Percentiles rank a stretch among this genome's conserved stretches.
These are phyloP conservation scores for Tenualosa ilisha DNA, from an alignment of 2,797 vertebrate species.

Conservation along the genomic window DNA sequence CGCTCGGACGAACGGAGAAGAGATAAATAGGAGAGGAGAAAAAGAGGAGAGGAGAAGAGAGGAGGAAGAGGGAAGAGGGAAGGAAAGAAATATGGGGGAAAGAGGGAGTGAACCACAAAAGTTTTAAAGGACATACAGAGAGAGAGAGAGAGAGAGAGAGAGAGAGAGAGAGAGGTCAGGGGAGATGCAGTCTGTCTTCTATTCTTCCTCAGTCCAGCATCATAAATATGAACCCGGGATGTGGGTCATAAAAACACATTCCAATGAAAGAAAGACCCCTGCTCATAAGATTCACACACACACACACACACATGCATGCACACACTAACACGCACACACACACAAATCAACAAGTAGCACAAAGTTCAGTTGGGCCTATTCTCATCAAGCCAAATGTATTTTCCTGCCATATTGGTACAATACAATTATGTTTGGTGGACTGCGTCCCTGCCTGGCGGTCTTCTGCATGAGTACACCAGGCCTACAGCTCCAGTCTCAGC, in stretches of 20 bases:
- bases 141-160: background rate
- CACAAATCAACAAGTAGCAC: background rate
- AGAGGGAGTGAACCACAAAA: background rate
- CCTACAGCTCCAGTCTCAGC: background rate
- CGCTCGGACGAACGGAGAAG: background rate
- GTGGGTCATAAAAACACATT: constrained; percentile 31
- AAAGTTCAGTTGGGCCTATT: background rate
- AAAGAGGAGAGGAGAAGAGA: background rate
- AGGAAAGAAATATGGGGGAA: constrained; percentile 40
- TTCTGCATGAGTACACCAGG: background rate
- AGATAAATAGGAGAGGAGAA: background rate
- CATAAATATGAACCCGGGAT: constrained; percentile 25
- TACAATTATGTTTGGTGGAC: background rate
- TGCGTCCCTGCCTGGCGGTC: background rate
- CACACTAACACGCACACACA: background rate
- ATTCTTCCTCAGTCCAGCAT: constrained; percentile 10
- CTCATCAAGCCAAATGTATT: background rate
- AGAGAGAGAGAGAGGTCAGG: background rate
- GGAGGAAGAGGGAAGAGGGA: background rate
- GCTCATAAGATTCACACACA: constrained; percentile 11
- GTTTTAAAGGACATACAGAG: background rate
- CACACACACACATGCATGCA: background rate
- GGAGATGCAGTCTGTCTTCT: constrained; percentile 15
- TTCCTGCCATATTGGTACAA: background rate
- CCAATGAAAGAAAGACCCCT: constrained; percentile 18